These are phyloP conservation scores for Epizoanthus scotinus DNA, from an alignment of 92 coral and sea anemone genomes.

Conservation along the genomic window DNA sequence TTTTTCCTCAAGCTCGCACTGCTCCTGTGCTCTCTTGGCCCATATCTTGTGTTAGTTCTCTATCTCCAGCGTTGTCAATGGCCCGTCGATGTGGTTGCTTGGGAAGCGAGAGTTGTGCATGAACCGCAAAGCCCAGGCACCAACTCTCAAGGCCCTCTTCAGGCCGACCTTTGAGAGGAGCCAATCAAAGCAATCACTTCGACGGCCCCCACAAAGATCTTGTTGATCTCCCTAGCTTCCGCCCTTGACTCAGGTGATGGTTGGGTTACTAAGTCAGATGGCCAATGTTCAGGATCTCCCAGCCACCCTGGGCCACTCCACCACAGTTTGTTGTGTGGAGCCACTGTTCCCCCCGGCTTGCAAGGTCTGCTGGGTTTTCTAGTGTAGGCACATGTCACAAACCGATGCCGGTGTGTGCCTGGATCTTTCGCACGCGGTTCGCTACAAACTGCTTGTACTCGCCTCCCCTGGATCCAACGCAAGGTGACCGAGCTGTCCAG, in stretches of 20 bases:
- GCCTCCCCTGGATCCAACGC: background rate
- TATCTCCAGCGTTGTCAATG: no score
- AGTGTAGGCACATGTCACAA: conserved; percentile 1
- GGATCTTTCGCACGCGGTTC: background rate
- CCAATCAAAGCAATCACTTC: background rate
- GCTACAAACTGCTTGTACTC: background rate
- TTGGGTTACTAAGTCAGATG: background rate
- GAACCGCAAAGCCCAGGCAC: conserved; percentile 29
- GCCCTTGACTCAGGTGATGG: background rate
- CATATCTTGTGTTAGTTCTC: no score
- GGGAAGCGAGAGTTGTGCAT: no score
- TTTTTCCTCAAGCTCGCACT: no score
- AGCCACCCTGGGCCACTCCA: conserved; percentile 34
- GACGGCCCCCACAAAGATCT: background rate
- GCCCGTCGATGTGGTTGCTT: no score
- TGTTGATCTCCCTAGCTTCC: background rate
- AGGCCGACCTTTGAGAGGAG: background rate
- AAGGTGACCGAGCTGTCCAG: background rate
- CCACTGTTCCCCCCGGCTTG: conserved; percentile 2
- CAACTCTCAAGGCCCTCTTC: background rate
- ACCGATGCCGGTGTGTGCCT: background rate
- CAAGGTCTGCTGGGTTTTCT: conserved; percentile 20
- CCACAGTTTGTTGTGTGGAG: background rate
- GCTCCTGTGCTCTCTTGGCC: no score
- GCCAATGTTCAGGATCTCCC: conserved; percentile 22